These are phyloP conservation scores for Rhagoletis zephyria DNA, from an alignment of 1,140 invertebrate genomes.

Conservation along the genomic window DNA sequence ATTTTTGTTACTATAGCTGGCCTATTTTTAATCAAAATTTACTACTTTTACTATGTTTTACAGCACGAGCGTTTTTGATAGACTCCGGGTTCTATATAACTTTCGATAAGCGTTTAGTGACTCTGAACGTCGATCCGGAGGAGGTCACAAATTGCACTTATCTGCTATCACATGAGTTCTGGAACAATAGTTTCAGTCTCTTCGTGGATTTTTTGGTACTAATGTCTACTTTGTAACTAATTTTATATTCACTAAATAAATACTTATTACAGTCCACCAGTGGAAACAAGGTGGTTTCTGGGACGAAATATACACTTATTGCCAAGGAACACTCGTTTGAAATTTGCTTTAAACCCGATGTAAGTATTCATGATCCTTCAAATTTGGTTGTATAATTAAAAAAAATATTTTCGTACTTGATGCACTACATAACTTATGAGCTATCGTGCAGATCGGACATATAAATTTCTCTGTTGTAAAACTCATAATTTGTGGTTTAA, in stretches of 20 bases:
- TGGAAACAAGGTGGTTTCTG: not conserved
- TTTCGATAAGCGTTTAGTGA: conserved; percentile 78
- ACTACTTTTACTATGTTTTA: conserved; percentile 60
- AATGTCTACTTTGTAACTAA: not conserved
- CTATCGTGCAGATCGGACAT: too few relatives aligned
- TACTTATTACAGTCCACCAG: not conserved
- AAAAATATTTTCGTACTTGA: too few relatives aligned
- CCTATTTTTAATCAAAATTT: too few relatives aligned
- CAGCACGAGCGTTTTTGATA: conserved; percentile 81
- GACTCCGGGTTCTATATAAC: conserved; percentile 83
- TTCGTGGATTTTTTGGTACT: conserved; percentile 12
- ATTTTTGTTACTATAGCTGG: too few relatives aligned
- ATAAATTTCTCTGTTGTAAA: too few relatives aligned
- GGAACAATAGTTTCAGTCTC: conserved; percentile 32
- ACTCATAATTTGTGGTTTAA: too few relatives aligned
- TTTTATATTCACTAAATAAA: not conserved
- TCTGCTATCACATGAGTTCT: conserved; percentile 85
- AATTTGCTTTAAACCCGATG: conserved; percentile 67
- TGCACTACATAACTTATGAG: too few relatives aligned
- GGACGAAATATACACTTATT: conserved; percentile 64
- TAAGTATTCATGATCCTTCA: conserved; percentile 56
- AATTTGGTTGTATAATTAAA: too few relatives aligned
- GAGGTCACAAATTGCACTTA: conserved; percentile 75
- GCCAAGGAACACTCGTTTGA: conserved; percentile 67
- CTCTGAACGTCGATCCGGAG: conserved; percentile 63